phyloP scores from a whole-genome alignment of 2,113 vertebrate genomes.

The Numenius arquata region DNA sequence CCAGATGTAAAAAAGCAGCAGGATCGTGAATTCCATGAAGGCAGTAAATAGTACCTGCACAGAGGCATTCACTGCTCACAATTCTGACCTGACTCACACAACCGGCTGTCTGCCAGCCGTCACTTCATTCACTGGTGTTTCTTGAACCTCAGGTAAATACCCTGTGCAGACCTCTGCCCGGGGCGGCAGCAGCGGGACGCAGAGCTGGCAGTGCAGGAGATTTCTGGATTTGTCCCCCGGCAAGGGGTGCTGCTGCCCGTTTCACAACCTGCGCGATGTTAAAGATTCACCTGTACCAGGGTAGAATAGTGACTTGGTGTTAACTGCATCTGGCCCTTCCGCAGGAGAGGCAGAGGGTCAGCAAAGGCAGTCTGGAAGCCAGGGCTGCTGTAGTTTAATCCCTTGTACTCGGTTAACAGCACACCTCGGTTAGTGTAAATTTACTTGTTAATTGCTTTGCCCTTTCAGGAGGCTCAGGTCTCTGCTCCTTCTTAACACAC shows the following conservation, averaged over 20 bases:
- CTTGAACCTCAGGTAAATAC: not conserved
- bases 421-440: not conserved
- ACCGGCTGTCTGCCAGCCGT: not conserved
- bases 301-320: fast-evolving
- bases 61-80: not conserved
- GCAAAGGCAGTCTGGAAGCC: not conserved
- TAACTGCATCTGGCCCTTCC: not conserved
- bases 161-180: not conserved
- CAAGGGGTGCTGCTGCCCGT: not conserved
- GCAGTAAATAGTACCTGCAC: not conserved
- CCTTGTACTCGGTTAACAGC: slow-evolving; percentile 31
- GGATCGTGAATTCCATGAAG: not conserved
- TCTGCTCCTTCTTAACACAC: slow-evolving; percentile 23
- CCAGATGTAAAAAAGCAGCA: not conserved
- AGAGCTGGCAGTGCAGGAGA: not conserved
- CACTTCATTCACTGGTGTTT: not conserved
- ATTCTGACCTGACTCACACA: not conserved
- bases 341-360: not conserved
- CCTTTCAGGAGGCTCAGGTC: slow-evolving; percentile 17
- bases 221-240: not conserved
- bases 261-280: not conserved
- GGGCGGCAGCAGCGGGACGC: not conserved
- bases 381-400: not conserved
- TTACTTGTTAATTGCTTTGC: not conserved
- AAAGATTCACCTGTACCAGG: not conserved